Evolutionary conservation across 2,113 vertebrate species (phyloP).

Genomic region (Mastomys natalensis): DNA sequence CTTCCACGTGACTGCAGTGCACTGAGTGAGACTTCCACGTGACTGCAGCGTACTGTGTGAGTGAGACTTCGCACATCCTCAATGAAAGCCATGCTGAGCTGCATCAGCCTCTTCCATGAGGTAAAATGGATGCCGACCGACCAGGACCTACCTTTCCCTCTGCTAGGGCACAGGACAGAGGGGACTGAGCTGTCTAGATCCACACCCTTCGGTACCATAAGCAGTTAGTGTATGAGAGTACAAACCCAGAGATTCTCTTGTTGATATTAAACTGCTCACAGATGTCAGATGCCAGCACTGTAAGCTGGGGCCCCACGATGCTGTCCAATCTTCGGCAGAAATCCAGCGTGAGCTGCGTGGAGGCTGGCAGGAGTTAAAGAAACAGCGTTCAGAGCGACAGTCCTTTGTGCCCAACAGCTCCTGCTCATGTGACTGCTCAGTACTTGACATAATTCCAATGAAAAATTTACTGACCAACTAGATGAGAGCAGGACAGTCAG

Average conservation of each 20-base stretch:
- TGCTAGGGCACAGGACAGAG: neutral
- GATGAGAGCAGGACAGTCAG: neutral
- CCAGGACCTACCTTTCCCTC: neutral
- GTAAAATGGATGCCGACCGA: neutral
- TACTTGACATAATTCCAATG: neutral
- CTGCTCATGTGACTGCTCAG: neutral
- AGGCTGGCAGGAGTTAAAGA: conserved; percentile 84
- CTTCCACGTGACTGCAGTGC: neutral
- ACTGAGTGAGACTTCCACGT: no score
- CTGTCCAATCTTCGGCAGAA: conserved; percentile 96
- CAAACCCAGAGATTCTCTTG: conserved; percentile 95
- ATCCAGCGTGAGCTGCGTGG: conserved; percentile 92
- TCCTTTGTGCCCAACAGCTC: neutral
- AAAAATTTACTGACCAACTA: neutral
- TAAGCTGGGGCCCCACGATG: conserved; percentile 98
- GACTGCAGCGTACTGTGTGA: no score
- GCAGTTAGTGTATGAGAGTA: conserved; percentile 65
- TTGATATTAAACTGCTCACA: conserved; percentile 99
- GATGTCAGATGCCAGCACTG: conserved; percentile 96
- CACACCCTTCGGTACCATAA: neutral
- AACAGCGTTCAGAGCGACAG: conserved; percentile 22
- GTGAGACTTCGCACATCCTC: neutral
- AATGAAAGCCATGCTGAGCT: neutral
- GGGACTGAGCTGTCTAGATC: neutral
- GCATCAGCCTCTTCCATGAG: neutral